Base-by-base conservation (phyloP, 2,113 vertebrate species). In the Paracanthobrama guichenoti region DNA sequence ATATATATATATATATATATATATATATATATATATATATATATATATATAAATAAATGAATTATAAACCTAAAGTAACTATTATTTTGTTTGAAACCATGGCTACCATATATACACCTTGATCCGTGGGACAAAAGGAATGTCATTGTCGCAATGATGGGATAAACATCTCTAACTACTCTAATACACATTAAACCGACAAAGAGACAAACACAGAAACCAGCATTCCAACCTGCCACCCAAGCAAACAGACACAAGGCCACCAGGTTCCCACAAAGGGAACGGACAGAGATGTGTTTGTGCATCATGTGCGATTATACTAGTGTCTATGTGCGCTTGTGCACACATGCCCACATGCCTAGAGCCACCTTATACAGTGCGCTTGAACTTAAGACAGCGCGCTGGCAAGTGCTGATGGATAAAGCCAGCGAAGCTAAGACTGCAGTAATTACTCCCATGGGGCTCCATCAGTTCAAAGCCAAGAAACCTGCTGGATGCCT, bases 141-240 rank as follows among this genome's bases (percentile, higher is more conserved):
- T 91, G 87, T 44, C 14, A 66, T 72, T 69, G 60, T 16, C 64
- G 82, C 69, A 44, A 87, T 87, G 87, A 72, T 73, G 84, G 89
- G 81, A 81, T 69, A 31, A 82, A 87, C 64, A 24, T 28, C 83
- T 87, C 79, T 28, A 88, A 86, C 39, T 6, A 24, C 81, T 88
- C 81, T 28, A 87, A 89, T 83, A 92, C 84, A 92, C 81, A 93
- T 93, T 93, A 93, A 39, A 89, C 84, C 48, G 67, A 84, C 24
- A 80, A n/a, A 79, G 26, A 44, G 24, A 24, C 20, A 55, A 72
- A 76, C 53, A 83, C 22, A 80, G 24, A 75, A 55, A 75, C 55
- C 50, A 42, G 74, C 82, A 77, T 69, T 88, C 88, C 82, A 88
- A 84, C 83, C 78, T 82, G 48, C 18, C 82, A 87, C 59, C 62